Conservation (phyloP, 2,888 invertebrate genomes). For the Drosophila infuscata region DNA sequence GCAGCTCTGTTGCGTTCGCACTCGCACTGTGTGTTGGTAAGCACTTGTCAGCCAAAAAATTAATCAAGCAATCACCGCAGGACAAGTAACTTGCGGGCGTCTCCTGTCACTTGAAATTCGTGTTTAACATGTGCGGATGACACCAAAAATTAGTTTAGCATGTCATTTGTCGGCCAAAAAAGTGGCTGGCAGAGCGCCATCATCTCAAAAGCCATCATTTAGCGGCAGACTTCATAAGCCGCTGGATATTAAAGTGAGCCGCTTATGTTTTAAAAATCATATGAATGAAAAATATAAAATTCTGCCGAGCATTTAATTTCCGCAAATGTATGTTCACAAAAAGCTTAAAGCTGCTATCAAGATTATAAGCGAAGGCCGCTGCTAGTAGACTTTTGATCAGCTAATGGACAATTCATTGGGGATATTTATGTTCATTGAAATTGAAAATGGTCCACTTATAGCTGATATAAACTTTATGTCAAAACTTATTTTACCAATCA, state of each 20-base stretch:
- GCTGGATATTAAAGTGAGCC: not conserved
- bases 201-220: slow-evolving; percentile 40
- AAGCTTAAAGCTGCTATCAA: not conserved
- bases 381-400: not conserved
- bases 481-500: slow-evolving; percentile 3
- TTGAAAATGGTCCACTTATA: not conserved
- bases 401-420: not conserved
- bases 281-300: not conserved
- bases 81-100: slow-evolving; percentile 47
- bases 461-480: not conserved
- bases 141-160: slow-evolving; percentile 75
- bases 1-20: not conserved
- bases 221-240: slow-evolving; percentile 13
- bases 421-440: not conserved
- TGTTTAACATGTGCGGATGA: slow-evolving; percentile 71
- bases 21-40: slow-evolving; percentile 25
- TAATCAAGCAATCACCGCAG: slow-evolving; percentile 71
- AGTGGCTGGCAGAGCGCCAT: slow-evolving; percentile 18
- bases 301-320: not conserved
- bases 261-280: slow-evolving; percentile 23
- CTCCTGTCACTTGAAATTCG: slow-evolving; percentile 56
- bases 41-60: slow-evolving; percentile 72
- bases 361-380: not conserved
- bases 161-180: slow-evolving; percentile 60
- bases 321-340: slow-evolving; percentile 1